Base-by-base conservation (phyloP, 2,888 invertebrate genomes). In the Hirtodrosophila trivittata region DNA sequence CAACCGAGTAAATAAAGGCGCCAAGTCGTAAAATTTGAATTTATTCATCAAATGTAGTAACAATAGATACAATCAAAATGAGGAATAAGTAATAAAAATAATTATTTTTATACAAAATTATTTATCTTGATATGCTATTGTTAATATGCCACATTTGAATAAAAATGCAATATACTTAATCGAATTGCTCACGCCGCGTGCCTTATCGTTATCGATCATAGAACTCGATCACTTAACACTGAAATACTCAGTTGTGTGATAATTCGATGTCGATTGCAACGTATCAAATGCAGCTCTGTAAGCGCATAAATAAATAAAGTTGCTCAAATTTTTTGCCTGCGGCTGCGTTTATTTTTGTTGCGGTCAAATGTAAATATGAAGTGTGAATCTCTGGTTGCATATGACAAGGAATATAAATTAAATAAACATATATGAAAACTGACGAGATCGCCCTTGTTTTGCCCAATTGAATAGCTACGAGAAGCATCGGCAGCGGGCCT, bases 271-370 rank as follows among this genome's bases (percentile, higher is more conserved):
- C 71, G 66, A 75, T 77, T 35, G 42, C 26, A 25, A 32, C 28
- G 21, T 18, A 32, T 0, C 16, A 25, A 60, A 73, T 64, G 69
- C 75, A 77, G 66, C 78, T 59, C 54, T 77, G 56, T 0, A 52
- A 70, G 74, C 74, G 74, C 77, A 76, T 80, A 80, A 77, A 77
- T 75, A 78, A 76, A 80, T 76, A 76, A 80, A 80, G 77, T 76
- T 56, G 38, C 58, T 56, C 63, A 45, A 71, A 60, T 7, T 28
- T 14, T 28, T 30, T 30, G 51, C 42, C 57, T 77, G 63, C 66
- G 67, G 64, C 43, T 77, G 63, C 59, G 57, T 63, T 77, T 64
- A 67, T 52, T 74, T 68, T 66, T 67, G 64, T 58, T 59, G 71
- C 69, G 57, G 59, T 72, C 47, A 67, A 59, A 69, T 77, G 72